Evolutionary conservation across 2,888 invertebrate species (phyloP).

Genomic region (Morpho deidamia): DNA sequence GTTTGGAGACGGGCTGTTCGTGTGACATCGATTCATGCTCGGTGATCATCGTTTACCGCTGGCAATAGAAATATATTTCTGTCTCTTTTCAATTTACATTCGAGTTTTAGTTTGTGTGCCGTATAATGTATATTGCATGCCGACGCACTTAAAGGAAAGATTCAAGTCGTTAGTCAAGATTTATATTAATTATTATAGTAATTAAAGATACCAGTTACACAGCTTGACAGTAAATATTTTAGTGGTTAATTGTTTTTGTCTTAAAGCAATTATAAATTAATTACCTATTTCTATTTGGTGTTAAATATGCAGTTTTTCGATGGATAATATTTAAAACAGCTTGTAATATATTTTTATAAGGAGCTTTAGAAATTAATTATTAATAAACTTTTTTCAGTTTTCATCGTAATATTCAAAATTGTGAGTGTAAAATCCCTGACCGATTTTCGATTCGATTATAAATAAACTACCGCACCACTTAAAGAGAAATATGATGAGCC

Average conservation of each 20-base stretch:
- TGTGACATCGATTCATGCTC: slow-evolving; percentile 68
- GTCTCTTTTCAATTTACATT: slow-evolving; percentile 10
- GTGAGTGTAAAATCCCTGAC: slow-evolving; percentile 19
- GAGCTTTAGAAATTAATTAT: too few relatives aligned
- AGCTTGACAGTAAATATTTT: too few relatives aligned
- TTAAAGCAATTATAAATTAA: too few relatives aligned
- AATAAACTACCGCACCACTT: slow-evolving; percentile 14
- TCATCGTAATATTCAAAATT: not conserved
- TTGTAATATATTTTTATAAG: too few relatives aligned
- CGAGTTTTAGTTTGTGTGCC: not conserved
- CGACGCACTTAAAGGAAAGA: not conserved
- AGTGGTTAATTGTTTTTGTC: too few relatives aligned
- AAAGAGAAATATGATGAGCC: slow-evolving; percentile 7
- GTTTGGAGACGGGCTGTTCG: slow-evolving; percentile 35
- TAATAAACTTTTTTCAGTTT: not conserved
- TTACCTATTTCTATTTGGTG: too few relatives aligned
- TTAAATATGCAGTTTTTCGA: too few relatives aligned
- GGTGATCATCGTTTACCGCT: slow-evolving; percentile 62
- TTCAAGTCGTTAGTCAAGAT: too few relatives aligned
- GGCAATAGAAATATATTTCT: slow-evolving; percentile 23
- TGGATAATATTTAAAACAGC: too few relatives aligned
- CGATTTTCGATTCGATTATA: slow-evolving; percentile 15
- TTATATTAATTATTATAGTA: too few relatives aligned
- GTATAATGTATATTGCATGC: not conserved
- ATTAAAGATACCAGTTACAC: too few relatives aligned